A percentile compares a stretch with the other conserved stretches of the same genome.
These are phyloP conservation scores for Caenorhabditis panamensis DNA, from an alignment of 2,888 invertebrate genomes.

Conservation along the genomic window DNA sequence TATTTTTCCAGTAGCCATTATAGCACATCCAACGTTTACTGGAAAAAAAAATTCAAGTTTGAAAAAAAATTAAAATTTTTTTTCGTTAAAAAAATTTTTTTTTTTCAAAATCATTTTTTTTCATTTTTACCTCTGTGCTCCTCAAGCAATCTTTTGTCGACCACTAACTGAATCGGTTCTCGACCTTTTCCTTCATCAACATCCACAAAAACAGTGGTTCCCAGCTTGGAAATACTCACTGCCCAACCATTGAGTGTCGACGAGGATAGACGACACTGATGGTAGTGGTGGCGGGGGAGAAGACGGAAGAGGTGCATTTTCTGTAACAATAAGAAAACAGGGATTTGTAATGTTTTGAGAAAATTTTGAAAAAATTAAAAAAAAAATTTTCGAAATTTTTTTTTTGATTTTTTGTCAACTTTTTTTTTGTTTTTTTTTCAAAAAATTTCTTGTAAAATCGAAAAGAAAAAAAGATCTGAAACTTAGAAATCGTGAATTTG, in stretches of 20 bases:
- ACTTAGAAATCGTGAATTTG: too few relatives aligned
- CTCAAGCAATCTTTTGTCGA: constrained; percentile 32
- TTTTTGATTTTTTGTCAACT: too few relatives aligned
- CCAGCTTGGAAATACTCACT: constrained; percentile 62
- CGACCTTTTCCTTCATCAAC: constrained; percentile 68
- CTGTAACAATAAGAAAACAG: too few relatives aligned
- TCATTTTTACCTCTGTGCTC: constrained; percentile 5
- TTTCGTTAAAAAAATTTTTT: neutral
- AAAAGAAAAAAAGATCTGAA: too few relatives aligned
- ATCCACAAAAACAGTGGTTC: constrained; percentile 71
- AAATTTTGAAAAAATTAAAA: too few relatives aligned
- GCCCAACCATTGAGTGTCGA: constrained; percentile 75
- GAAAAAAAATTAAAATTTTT: too few relatives aligned
- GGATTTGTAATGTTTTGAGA: too few relatives aligned
- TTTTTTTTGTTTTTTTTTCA: too few relatives aligned
- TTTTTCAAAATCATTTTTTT: neutral
- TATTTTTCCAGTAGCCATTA: constrained; percentile 59
- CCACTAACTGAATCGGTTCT: constrained; percentile 68
- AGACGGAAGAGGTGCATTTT: constrained; percentile 13
- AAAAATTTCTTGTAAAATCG: too few relatives aligned
- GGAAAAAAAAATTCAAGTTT: too few relatives aligned
- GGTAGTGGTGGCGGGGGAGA: neutral
- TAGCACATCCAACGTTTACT: constrained; percentile 62
- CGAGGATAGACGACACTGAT: neutral
- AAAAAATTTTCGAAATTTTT: too few relatives aligned